A percentile compares a stretch with the other conserved stretches of the same genome.
These are phyloP conservation scores for Pseudachorutes palmiensis DNA, from an alignment of 1,140 invertebrate species.

Conservation along the genomic window DNA sequence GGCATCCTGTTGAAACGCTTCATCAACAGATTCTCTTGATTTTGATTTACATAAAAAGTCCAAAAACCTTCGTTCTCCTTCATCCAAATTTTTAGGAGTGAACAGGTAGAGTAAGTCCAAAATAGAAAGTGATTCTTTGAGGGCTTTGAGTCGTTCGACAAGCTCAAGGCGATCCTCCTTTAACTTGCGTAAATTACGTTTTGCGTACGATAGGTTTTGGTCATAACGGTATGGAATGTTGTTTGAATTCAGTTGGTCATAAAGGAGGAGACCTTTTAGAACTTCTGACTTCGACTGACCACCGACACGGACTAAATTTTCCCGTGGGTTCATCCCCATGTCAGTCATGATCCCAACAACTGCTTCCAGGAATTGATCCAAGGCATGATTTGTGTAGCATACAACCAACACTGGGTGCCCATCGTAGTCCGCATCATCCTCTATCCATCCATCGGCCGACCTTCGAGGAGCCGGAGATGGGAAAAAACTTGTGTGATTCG, in stretches of 20 bases:
- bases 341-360: conserved; percentile 49
- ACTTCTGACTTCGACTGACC: conserved; percentile 56
- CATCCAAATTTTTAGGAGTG: too few relatives aligned
- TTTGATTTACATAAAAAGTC: too few relatives aligned
- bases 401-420: conserved; percentile 63
- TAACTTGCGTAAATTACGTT: too few relatives aligned
- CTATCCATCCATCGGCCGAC: conserved; percentile 41
- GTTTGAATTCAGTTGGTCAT: not conserved
- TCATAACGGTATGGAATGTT: too few relatives aligned
- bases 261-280: conserved; percentile 43
- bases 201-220: too few relatives aligned
- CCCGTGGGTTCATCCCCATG: conserved; percentile 12
- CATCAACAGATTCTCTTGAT: too few relatives aligned
- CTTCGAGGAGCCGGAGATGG: conserved; percentile 50
- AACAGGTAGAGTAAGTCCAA: too few relatives aligned
- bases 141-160: too few relatives aligned
- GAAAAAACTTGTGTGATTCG: conserved; percentile 41
- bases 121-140: too few relatives aligned
- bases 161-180: too few relatives aligned
- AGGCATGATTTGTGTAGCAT: conserved; percentile 77
- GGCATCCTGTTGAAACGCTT: too few relatives aligned
- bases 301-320: conserved; percentile 59
- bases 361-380: conserved; percentile 81
- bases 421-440: not conserved
- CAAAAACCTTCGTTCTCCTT: too few relatives aligned